Conservation (phyloP, 2,113 vertebrate genomes). For the Pyrgilauda ruficollis region DNA sequence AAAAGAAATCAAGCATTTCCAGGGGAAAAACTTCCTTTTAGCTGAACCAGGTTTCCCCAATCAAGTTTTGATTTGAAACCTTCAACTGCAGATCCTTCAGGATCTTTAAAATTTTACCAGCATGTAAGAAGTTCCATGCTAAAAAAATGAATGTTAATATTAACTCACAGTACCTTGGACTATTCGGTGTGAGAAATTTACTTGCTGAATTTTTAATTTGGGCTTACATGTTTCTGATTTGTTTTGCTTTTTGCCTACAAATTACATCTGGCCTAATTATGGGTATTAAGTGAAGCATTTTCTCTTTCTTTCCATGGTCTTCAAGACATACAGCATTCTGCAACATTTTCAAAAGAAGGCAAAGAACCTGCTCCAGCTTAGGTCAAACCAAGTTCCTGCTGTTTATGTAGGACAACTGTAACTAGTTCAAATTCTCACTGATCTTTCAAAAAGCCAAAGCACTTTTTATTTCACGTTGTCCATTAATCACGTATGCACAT, state of each 20-base stretch:
- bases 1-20: not conserved
- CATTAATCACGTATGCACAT: not conserved
- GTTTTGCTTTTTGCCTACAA: not conserved
- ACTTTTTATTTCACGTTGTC: not conserved
- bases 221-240: not conserved
- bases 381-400: not conserved
- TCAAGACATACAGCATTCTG: not conserved
- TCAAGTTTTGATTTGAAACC: not conserved
- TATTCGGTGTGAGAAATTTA: not conserved
- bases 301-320: not conserved
- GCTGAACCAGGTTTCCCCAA: not conserved
- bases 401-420: not conserved
- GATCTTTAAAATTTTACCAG: not conserved
- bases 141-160: not conserved
- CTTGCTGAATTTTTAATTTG: not conserved
- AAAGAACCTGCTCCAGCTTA: not conserved
- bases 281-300: not conserved
- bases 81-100: not conserved
- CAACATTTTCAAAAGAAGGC: not conserved
- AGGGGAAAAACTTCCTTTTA: not conserved
- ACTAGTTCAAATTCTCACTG: not conserved
- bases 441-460: not conserved
- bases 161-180: not conserved
- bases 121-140: accelerated
- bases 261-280: not conserved